Conservation (phyloP, 23 tunicate species). For the Corella eumyota region DNA sequence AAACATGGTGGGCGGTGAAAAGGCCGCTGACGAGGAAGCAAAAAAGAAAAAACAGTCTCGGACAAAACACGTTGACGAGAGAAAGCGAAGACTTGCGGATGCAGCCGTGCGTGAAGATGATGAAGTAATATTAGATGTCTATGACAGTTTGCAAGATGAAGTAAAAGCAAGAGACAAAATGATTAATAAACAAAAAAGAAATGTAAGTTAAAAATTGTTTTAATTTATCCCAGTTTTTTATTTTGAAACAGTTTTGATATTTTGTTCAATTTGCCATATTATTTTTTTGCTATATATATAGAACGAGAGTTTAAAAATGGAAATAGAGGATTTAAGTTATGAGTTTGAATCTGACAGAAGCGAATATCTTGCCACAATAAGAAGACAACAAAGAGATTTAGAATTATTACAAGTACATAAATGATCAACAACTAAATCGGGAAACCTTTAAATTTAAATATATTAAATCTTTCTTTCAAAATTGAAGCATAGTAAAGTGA, state of each 20-base stretch:
- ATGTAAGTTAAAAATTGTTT: slow-evolving; percentile 23
- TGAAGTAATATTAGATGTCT: slow-evolving; percentile 62
- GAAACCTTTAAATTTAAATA: background rate
- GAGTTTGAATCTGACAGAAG: slow-evolving; percentile 87
- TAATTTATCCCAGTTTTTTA: too few species aligned
- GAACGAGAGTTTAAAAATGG: slow-evolving; percentile 85
- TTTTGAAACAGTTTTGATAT: too few species aligned
- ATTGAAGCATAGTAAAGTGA: too few species aligned
- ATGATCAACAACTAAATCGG: too few species aligned
- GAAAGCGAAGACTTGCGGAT: slow-evolving; percentile 49
- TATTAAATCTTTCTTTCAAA: too few species aligned
- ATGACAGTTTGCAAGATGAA: slow-evolving; percentile 78
- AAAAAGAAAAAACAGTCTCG: slow-evolving; percentile 55
- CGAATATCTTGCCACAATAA: slow-evolving; percentile 73
- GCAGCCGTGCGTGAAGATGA: slow-evolving; percentile 66
- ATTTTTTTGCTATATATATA: slow-evolving; percentile 3
- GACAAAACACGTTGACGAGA: slow-evolving; percentile 74
- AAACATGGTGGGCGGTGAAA: slow-evolving; percentile 97
- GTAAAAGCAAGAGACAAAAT: slow-evolving; percentile 51
- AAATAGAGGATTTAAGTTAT: slow-evolving; percentile 84
- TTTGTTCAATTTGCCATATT: background rate
- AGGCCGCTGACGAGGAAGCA: slow-evolving; percentile 67
- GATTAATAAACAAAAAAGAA: slow-evolving; percentile 36
- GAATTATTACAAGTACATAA: slow-evolving; percentile 57
- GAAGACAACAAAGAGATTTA: slow-evolving; percentile 80